Evolutionary conservation across 2,888 invertebrate species (phyloP), one percentile per base, ranked within the genome.

Genomic region (Drosophila gaucha): DNA sequence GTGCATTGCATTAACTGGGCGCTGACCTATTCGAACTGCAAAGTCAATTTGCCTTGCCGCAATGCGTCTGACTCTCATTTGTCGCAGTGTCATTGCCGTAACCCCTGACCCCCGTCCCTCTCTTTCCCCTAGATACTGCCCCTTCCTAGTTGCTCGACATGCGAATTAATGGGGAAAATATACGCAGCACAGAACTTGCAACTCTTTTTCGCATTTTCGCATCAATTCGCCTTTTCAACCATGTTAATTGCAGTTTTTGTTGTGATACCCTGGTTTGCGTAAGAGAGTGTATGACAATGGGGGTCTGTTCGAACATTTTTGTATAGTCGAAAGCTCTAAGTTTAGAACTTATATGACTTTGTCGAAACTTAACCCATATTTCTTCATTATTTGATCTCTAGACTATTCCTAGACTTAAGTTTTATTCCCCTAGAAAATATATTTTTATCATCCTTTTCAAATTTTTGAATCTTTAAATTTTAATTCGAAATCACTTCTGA

Each of bases 121-220:
- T n/a, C n/a, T n/a, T n/a, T n/a, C 9, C 22, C 18, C 9, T 30
- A 20, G 12, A 16, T 28, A 12, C 3, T 8, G 10, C 30, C 10
- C 14, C 36, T 14, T 3, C 20, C 10, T 12, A 22, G 9, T 28
- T 31, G 8, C 24, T 16, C 28, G 26, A 14, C 26, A 18, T 20
- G 56, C 28, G 58, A 77, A 65, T 74, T 71, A 84, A 68, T 65
- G 67, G 49, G 60, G 28, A 68, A 62, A 46, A 31, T n/a, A 5
- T 14, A 31, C 65, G 46, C 54, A 67, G 70, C 70, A 64, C 52
- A 57, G 62, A 31, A 49, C 50, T 44, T 57, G 70, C 73, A 63
- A 58, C 74, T 51, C 55, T 59, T 46, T 31, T 54, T 41, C 31
- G 26, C 44, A 52, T 66, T 58, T 35, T 16, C 30, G 39, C 50